Evolutionary conservation across 2,113 vertebrate species (phyloP).

Genomic region (Recurvirostra avosetta): DNA sequence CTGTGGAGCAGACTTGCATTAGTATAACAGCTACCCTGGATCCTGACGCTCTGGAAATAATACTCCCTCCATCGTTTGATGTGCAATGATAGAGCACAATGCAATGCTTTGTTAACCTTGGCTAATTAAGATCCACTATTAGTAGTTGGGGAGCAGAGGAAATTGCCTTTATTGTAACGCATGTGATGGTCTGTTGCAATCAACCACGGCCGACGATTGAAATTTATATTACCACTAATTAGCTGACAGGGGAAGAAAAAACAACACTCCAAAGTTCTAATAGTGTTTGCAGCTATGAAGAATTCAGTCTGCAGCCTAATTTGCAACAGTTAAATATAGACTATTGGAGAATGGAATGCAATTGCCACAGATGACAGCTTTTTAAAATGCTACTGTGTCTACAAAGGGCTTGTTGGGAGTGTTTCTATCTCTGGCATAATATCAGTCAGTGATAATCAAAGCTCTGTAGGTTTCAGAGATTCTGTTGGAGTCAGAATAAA

Average conservation of each 20-base stretch:
- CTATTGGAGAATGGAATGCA: constrained; percentile 2
- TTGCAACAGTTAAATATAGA: constrained; percentile 62
- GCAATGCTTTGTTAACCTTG: constrained; percentile 50
- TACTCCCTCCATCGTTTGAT: neutral
- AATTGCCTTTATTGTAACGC: constrained; percentile 30
- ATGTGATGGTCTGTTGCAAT: constrained; percentile 57
- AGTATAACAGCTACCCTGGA: neutral
- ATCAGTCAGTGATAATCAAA: constrained; percentile 4
- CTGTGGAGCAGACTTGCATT: neutral
- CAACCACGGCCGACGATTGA: constrained; percentile 23
- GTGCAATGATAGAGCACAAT: constrained; percentile 7
- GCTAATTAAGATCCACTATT: constrained; percentile 39
- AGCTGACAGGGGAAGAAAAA: constrained; percentile 25
- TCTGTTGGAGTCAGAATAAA: neutral
- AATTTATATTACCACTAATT: constrained; percentile 65
- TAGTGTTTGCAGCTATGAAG: constrained; percentile 23
- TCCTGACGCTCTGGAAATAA: neutral
- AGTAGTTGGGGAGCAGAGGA: constrained; percentile 33
- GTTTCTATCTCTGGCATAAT: neutral
- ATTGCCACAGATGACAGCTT: neutral
- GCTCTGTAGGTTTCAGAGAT: neutral
- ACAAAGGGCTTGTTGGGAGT: constrained; percentile 10
- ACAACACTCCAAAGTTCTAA: constrained; percentile 20
- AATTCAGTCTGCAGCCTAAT: constrained; percentile 28
- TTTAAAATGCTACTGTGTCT: constrained; percentile 19